These are phyloP conservation scores for Drosophila glabriapex DNA, from an alignment of 2,888 invertebrate species.

Conservation along the genomic window DNA sequence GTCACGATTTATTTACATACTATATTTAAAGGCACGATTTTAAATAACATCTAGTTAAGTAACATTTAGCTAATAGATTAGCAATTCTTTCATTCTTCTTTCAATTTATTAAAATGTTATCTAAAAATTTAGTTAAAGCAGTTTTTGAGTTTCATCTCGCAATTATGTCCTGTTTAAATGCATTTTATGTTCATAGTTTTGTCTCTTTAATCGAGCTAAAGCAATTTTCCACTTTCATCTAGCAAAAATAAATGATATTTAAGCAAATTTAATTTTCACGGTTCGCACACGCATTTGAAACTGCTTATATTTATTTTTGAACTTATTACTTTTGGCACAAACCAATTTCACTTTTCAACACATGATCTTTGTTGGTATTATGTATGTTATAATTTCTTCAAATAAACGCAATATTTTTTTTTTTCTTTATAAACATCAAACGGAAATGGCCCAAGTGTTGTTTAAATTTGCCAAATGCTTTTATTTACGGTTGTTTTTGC, in stretches of 20 bases:
- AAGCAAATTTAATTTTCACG: slow-evolving; percentile 16
- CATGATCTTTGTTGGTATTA: slow-evolving; percentile 2
- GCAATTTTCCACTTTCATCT: not conserved
- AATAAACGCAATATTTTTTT: slow-evolving; percentile 32
- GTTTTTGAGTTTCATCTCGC: not conserved
- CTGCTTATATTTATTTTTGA: slow-evolving; percentile 22
- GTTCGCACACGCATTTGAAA: slow-evolving; percentile 16
- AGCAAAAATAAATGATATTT: not conserved
- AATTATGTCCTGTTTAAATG: not conserved
- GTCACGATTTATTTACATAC: slow-evolving; percentile 46
- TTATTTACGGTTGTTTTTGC: slow-evolving; percentile 44
- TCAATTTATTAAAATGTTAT: not conserved
- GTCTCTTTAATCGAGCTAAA: not conserved
- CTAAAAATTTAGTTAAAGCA: not conserved
- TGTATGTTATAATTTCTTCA: slow-evolving; percentile 19
- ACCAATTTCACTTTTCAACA: slow-evolving; percentile 24
- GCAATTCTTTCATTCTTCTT: not conserved
- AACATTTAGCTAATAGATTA: slow-evolving; percentile 5
- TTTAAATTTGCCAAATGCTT: slow-evolving; percentile 38
- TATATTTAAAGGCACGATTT: slow-evolving; percentile 23
- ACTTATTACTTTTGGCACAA: slow-evolving; percentile 19
- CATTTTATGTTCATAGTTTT: not conserved
- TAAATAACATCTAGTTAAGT: not conserved
- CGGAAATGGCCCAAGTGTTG: slow-evolving; percentile 34
- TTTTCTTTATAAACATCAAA: slow-evolving; percentile 43